Conservation (phyloP, 2,113 vertebrate species). For the Balaeniceps rex region DNA sequence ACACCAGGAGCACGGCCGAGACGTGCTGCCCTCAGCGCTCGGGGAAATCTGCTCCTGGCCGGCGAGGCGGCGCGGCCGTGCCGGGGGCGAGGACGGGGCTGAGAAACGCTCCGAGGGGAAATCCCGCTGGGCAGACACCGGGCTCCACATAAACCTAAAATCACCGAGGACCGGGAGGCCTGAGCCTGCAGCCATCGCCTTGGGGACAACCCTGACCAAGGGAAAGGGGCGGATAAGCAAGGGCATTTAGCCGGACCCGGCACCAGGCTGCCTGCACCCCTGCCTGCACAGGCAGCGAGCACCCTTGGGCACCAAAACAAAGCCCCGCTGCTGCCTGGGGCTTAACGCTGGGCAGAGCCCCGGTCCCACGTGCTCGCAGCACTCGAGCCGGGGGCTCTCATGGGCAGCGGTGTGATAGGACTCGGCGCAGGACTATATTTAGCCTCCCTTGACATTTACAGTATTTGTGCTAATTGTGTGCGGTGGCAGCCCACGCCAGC, state of each 20-base stretch:
- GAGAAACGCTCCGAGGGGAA: background rate
- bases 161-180: fast-evolving
- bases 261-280: background rate
- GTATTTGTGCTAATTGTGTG: slow-evolving; percentile 49
- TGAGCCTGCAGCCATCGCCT: fast-evolving
- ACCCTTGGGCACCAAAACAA: fast-evolving
- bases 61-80: fast-evolving
- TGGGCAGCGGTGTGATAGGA: background rate
- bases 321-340: background rate
- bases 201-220: background rate
- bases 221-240: background rate
- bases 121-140: background rate
- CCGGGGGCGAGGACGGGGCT: fast-evolving
- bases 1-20: fast-evolving
- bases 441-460: slow-evolving; percentile 65
- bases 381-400: background rate
- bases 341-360: background rate
- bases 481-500: background rate
- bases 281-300: fast-evolving
- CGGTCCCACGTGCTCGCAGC: background rate
- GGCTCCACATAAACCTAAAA: background rate
- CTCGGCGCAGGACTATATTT: slow-evolving; percentile 7
- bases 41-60: background rate
- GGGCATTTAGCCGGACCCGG: background rate
- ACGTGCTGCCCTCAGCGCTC: background rate